phyloP scores from a whole-genome alignment of 2,797 vertebrate genomes.

The Gambelia wislizenii region DNA sequence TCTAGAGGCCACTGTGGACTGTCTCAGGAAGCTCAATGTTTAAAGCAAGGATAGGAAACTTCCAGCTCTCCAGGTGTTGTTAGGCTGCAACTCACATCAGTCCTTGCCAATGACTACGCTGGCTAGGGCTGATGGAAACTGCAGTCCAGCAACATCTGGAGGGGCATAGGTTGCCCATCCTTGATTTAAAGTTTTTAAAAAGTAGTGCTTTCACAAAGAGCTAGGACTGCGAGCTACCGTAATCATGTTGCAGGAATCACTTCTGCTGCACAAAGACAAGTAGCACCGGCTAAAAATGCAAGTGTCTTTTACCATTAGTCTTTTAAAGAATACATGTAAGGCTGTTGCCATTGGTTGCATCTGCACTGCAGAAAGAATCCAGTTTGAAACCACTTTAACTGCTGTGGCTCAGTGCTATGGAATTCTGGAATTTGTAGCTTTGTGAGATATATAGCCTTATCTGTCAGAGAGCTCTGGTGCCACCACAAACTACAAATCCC shows the following conservation, averaged over 20 bases:
- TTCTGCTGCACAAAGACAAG: not conserved
- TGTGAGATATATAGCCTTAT: no score
- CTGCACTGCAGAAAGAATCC: no score
- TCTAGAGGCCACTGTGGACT: conserved; percentile 45
- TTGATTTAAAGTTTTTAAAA: conserved; percentile 43
- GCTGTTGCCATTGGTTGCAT: not conserved
- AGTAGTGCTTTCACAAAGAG: conserved; percentile 33
- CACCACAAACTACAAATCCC: no score
- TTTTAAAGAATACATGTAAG: no score
- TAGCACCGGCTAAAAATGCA: not conserved
- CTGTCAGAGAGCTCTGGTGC: no score
- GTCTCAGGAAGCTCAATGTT: conserved; percentile 62
- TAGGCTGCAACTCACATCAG: conserved; percentile 13
- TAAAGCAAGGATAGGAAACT: not conserved
- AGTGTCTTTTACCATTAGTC: conserved; percentile 28
- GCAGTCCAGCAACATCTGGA: not conserved
- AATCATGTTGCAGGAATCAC: not conserved
- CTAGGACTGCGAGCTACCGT: not conserved
- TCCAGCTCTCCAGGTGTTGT: not conserved
- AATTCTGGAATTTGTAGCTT: no score
- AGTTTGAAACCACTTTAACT: no score
- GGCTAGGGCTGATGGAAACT: not conserved
- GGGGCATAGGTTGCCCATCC: not conserved
- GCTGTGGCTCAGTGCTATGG: no score
- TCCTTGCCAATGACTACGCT: not conserved